phyloP scores from a whole-genome alignment of 2,797 vertebrate genomes.

The Spheniscus humboldti region DNA sequence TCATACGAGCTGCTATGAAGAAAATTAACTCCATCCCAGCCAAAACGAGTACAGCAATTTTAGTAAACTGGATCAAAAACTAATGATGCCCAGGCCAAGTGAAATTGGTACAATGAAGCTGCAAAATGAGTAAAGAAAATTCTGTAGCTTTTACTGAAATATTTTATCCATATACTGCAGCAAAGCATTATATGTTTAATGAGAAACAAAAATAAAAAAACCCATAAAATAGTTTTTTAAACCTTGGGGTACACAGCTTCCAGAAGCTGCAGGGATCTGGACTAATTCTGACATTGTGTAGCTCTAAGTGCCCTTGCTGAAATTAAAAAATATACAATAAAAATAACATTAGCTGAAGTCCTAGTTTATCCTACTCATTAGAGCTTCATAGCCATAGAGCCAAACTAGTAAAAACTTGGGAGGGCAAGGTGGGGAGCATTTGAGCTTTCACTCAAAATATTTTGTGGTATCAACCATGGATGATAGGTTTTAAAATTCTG shows the following conservation, averaged over 20 bases:
- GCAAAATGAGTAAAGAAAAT: background rate
- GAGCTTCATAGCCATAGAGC: background rate
- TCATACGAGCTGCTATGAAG: background rate
- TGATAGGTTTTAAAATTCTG: background rate
- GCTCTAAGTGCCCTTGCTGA: background rate
- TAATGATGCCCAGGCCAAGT: background rate
- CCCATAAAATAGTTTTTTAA: background rate
- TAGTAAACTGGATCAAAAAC: background rate
- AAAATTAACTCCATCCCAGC: background rate
- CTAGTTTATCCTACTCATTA: background rate
- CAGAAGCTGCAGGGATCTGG: background rate
- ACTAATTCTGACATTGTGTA: background rate
- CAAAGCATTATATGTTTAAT: background rate
- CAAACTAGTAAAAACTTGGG: background rate
- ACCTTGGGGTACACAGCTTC: background rate
- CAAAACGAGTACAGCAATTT: background rate
- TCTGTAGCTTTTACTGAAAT: background rate
- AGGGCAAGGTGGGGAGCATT: fast-evolving
- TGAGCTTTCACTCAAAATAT: background rate
- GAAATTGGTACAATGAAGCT: background rate
- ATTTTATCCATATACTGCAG: background rate
- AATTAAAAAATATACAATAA: background rate
- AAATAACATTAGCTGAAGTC: background rate
- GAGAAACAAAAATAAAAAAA: background rate
- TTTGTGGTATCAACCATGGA: background rate